Base-by-base conservation (phyloP, 2,113 vertebrate genomes). In the Sigmodon hispidus region DNA sequence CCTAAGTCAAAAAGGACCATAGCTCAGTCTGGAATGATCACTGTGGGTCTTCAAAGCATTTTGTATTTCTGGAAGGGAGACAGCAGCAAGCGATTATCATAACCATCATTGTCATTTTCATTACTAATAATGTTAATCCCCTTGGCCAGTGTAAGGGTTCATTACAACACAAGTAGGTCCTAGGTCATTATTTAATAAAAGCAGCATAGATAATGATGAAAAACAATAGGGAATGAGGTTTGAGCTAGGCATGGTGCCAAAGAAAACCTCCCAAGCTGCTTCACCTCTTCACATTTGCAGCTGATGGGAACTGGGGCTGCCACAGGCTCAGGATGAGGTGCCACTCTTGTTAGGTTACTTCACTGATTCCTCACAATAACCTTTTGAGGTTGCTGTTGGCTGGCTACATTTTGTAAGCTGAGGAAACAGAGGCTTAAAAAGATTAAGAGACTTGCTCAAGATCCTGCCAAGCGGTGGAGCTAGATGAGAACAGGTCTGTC, bases 401-500 rank as follows among this genome's bases (percentile, higher is more conserved):
- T 79, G n/a, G 79, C 77, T 80, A 75, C 34, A 19, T 90, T 97
- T 94, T 93, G 88, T 69, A 95, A 92, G 50, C 70, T 3, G 29
- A 91, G 95, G 91, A 97, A 92, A 97, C 75, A 31, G 72, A 95
- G 94, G 52, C 59, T 94, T 84, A 63, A 31, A 48, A 72, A n/a
- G 91, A 87, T 69, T 90, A 81, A 43, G 70, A 94, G 65, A 61
- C 92, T 95, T 84, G 52, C 96, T 63, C 80, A 80, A 95, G 83
- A 92, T 87, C 87, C 43, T 31, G 31, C 72, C 36, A 31, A 95
- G 95, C 55, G 89, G 94, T 11, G 7, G 83, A 96, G 91, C 92
- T 2, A 6, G 95, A 90, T 61, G 70, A 83, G 52, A 97, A 95
- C 93, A 93, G 97, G 92, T 97, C 94, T 94, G 80, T 90, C 89